Conservation (phyloP, 2,797 vertebrate species). For the Gallinago stenura region DNA sequence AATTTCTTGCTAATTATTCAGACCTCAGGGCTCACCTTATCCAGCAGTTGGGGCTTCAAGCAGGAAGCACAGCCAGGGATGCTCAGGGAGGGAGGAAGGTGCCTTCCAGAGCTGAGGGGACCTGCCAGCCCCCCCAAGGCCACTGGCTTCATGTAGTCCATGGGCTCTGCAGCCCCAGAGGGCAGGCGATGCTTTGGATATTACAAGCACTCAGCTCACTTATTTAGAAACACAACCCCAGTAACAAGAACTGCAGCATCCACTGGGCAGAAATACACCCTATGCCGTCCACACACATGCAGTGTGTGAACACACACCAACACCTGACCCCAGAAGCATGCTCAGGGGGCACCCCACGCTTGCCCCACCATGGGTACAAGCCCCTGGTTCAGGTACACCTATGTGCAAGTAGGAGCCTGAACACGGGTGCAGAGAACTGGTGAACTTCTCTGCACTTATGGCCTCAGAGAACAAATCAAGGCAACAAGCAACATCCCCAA, state of each 20-base stretch:
- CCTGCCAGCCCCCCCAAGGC: neutral
- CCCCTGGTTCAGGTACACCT: neutral
- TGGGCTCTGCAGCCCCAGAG: neutral
- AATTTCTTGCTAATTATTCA: conserved; percentile 60
- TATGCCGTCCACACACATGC: accelerated
- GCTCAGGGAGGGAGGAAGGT: neutral
- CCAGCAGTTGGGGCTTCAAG: neutral
- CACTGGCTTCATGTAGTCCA: accelerated
- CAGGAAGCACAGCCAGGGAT: neutral
- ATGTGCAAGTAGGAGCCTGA: accelerated
- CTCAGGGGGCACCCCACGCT: neutral
- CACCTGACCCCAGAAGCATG: neutral
- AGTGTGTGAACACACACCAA: neutral
- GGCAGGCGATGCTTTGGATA: accelerated
- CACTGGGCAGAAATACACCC: neutral
- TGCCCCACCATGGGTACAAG: neutral
- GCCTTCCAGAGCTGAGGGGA: neutral
- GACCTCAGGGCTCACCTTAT: neutral
- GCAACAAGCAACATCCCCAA: neutral
- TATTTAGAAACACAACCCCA: neutral
- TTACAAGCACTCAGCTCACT: neutral
- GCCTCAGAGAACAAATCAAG: neutral
- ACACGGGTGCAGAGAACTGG: neutral
- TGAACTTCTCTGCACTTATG: neutral
- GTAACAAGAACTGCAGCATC: neutral